Evolutionary conservation across 2,113 vertebrate genomes (phyloP).

Genomic region (Elaphurus davidianus): DNA sequence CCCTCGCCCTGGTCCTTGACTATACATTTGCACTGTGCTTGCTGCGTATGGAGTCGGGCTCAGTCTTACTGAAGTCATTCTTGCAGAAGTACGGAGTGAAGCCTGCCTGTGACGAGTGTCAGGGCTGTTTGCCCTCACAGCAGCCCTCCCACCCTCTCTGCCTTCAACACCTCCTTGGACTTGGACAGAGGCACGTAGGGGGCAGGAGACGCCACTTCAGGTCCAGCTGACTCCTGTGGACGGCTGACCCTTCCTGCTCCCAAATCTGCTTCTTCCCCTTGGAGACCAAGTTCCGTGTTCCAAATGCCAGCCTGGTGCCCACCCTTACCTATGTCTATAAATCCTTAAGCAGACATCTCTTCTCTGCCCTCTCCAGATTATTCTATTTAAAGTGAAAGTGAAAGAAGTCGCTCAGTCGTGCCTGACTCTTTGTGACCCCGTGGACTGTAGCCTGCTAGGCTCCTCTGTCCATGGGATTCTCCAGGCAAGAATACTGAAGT

Average conservation of each 20-base stretch:
- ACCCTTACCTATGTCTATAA: rapidly evolving
- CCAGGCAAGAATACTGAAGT: not conserved
- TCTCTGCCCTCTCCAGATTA: not conserved
- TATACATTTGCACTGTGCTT: not conserved
- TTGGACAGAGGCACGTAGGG: not conserved
- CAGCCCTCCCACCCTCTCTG: rapidly evolving
- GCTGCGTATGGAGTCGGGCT: not conserved
- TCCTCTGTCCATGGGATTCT: not conserved
- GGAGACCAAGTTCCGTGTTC: rapidly evolving
- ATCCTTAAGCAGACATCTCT: not conserved
- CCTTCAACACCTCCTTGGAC: not conserved
- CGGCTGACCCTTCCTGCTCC: rapidly evolving
- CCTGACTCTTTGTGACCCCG: rapidly evolving
- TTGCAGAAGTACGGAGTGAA: rapidly evolving
- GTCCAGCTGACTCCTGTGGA: no score
- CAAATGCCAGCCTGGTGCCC: rapidly evolving
- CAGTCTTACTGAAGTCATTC: not conserved
- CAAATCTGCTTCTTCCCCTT: no score
- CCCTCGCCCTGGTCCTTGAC: rapidly evolving
- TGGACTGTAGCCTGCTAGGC: not conserved
- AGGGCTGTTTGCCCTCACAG: not conserved
- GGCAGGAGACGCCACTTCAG: rapidly evolving
- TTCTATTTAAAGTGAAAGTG: not conserved
- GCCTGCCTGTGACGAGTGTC: rapidly evolving
- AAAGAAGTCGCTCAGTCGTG: rapidly evolving